phyloP scores from a whole-genome alignment of 2,113 vertebrate species.

The Jacana jacana region DNA sequence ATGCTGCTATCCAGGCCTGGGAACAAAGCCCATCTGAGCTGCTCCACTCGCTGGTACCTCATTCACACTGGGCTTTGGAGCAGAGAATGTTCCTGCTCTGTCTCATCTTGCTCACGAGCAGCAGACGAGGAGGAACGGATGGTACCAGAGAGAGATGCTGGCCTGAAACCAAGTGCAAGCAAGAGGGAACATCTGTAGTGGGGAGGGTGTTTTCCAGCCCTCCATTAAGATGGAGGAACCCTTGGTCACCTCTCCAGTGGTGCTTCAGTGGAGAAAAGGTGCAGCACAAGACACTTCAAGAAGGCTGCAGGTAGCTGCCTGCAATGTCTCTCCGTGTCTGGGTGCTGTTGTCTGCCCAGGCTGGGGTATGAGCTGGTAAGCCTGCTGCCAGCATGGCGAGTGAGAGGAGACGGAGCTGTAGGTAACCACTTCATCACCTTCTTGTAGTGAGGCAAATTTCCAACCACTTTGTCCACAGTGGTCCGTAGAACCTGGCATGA shows the following conservation, averaged over 20 bases:
- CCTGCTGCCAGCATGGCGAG: background rate
- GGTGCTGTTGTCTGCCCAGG: background rate
- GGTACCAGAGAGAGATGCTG: background rate
- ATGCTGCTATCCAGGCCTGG: background rate
- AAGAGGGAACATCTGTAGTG: background rate
- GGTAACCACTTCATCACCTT: background rate
- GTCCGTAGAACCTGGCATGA: background rate
- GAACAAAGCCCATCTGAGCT: background rate
- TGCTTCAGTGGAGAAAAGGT: background rate
- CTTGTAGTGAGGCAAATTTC: no score
- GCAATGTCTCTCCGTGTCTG: background rate
- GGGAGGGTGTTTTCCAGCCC: background rate
- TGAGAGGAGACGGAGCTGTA: background rate
- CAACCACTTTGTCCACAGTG: background rate
- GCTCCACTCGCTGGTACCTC: background rate
- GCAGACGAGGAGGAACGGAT: background rate
- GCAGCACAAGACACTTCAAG: background rate
- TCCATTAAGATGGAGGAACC: background rate
- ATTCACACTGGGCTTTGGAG: background rate
- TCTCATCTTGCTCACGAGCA: background rate
- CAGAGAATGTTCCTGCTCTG: background rate
- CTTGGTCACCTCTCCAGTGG: background rate
- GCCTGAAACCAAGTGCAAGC: background rate
- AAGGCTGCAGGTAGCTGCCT: background rate
- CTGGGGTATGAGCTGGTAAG: background rate